Conservation (phyloP, 2,797 vertebrate species). For the Ctenochaetus hawaiiensis region DNA sequence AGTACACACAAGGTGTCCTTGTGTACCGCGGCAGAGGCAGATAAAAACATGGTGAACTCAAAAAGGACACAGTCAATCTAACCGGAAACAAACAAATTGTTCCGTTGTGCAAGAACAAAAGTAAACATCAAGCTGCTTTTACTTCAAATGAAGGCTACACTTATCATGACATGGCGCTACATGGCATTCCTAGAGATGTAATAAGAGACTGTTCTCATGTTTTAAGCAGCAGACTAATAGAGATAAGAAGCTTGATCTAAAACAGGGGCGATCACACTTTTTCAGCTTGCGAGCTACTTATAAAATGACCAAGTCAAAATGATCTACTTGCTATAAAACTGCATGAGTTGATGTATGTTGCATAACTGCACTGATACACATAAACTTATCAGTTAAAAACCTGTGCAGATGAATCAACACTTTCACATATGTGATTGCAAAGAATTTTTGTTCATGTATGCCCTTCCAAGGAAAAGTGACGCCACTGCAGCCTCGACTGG, state of each 20-base stretch:
- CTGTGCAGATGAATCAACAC: slow-evolving; percentile 5
- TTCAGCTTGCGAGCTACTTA: too few relatives aligned
- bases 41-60: slow-evolving; percentile 14
- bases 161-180: not conserved
- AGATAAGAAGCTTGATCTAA: not conserved
- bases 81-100: slow-evolving; percentile 10
- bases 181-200: not conserved
- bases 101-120: not conserved
- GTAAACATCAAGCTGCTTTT: not conserved
- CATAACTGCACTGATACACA: not conserved
- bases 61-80: not conserved
- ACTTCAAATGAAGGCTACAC: not conserved
- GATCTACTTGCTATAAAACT: too few relatives aligned
- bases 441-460: slow-evolving; percentile 12
- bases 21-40: not conserved
- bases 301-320: too few relatives aligned
- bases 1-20: not conserved
- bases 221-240: not conserved
- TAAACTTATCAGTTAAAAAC: not conserved
- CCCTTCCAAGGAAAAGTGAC: slow-evolving; percentile 32
- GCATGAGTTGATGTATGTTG: too few relatives aligned
- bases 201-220: not conserved
- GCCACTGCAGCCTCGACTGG: slow-evolving; percentile 45
- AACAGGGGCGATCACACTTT: too few relatives aligned
- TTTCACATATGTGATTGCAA: slow-evolving; percentile 7